These are phyloP conservation scores for Noctilio leporinus DNA, from an alignment of 2,113 vertebrate species.

Conservation along the genomic window DNA sequence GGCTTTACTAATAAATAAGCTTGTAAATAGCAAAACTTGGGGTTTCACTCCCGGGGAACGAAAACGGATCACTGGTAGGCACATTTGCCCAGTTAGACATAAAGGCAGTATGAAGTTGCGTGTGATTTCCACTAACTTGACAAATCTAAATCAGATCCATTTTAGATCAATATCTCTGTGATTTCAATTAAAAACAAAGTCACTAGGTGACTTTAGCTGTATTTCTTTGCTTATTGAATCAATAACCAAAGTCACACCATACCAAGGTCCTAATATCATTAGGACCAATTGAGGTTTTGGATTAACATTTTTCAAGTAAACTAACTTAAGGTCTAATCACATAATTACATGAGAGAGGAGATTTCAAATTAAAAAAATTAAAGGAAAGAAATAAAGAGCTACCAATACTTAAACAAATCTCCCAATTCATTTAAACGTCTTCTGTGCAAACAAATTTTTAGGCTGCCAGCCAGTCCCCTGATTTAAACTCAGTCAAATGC, in stretches of 20 bases:
- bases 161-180: neutral
- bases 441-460: slow-evolving; percentile 12
- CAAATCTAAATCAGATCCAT: neutral
- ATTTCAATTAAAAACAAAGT: neutral
- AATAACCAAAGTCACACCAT: neutral
- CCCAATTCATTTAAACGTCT: neutral
- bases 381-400: neutral
- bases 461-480: slow-evolving; percentile 11
- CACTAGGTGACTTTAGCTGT: neutral
- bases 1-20: neutral
- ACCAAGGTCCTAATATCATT: neutral
- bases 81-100: neutral
- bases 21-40: neutral
- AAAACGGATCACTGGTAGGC: neutral
- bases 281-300: neutral
- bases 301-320: neutral
- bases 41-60: neutral
- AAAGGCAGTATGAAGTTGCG: neutral
- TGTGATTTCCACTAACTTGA: neutral
- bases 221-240: neutral
- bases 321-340: neutral
- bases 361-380: slow-evolving; percentile 29
- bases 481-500: slow-evolving; percentile 50
- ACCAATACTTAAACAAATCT: neutral
- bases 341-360: neutral